phyloP scores from a whole-genome alignment of 2,113 vertebrate genomes.

The Barnardius zonarius region DNA sequence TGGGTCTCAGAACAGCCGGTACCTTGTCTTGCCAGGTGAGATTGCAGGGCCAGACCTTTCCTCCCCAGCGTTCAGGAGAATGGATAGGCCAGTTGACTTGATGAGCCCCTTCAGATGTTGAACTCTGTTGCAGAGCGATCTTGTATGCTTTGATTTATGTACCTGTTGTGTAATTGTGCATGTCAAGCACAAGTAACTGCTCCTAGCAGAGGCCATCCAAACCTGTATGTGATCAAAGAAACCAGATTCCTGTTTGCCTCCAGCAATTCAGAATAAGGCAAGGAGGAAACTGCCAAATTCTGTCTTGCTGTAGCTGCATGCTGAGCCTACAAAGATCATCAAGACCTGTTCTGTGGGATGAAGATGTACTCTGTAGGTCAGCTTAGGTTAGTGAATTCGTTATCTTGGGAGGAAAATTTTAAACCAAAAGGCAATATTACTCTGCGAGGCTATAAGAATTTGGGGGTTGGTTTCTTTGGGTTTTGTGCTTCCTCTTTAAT shows the following conservation, averaged over 20 bases:
- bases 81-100: not conserved
- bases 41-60: not conserved
- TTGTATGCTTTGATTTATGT: not conserved
- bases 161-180: not conserved
- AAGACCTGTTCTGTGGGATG: not conserved
- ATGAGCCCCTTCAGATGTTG: not conserved
- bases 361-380: not conserved
- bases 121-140: not conserved
- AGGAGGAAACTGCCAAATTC: not conserved
- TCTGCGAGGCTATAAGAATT: not conserved
- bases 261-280: not conserved
- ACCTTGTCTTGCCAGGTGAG: constrained; percentile 89
- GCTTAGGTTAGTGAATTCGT: not conserved
- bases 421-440: not conserved
- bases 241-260: not conserved
- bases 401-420: not conserved
- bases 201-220: not conserved
- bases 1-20: constrained; percentile 76
- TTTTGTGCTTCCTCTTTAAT: not conserved
- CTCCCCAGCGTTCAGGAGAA: not conserved
- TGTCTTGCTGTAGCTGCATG: not conserved
- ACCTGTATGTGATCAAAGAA: not conserved
- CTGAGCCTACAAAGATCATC: not conserved
- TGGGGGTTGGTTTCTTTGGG: not conserved
- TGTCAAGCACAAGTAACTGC: not conserved